Base-by-base conservation (phyloP, 2,888 invertebrate genomes). In the Trichopria drosophilae region DNA sequence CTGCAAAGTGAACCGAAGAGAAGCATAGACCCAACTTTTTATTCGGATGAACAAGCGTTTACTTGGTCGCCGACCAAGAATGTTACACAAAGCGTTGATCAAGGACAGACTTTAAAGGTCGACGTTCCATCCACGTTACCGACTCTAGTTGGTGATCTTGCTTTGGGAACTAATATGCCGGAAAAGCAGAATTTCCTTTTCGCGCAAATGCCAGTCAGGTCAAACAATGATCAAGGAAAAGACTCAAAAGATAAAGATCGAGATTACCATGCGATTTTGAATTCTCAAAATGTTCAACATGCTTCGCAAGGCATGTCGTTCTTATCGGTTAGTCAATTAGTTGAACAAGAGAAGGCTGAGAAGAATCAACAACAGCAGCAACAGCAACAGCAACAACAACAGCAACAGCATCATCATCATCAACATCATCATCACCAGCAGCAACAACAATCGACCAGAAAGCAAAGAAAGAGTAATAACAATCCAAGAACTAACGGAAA, bases 251-350 rank as follows among this genome's bases (percentile, higher is more conserved):
- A 72, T 7, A 73, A 74, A 52, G 71, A 71, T 19, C 63, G 73
- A 1, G 72, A 74, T 26, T 71, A 68, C 34, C 73, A 73, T 26
- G 52, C 59, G 3, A 66, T 72, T 51, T 20, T 71, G 3, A 72
- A 72, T 43, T 71, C 75, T 2, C 76, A 76, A 45, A 77, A 74
- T 57, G 59, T 57, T n/a, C 71, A 71, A 44, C 73, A 70, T 51
- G 61, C 69, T 4, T 73, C 69, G 15, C 76, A 76, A 23, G 73
- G 76, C 10, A 74, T 75, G 20, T 79, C 79, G 42, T 84, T 84
- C 52, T 67, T 84, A 6, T 84, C 84, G 0, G 84, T 84, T 1
- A 84, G 84, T 65, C 83, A 84, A 52, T 66, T 84, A n/a, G 84
- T 84, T 2, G 83, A 81, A 57, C 79, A 77, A 55, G 78, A 77